Evolutionary conservation across 1,140 invertebrate genomes (phyloP).

Genomic region (Papilio xuthus): DNA sequence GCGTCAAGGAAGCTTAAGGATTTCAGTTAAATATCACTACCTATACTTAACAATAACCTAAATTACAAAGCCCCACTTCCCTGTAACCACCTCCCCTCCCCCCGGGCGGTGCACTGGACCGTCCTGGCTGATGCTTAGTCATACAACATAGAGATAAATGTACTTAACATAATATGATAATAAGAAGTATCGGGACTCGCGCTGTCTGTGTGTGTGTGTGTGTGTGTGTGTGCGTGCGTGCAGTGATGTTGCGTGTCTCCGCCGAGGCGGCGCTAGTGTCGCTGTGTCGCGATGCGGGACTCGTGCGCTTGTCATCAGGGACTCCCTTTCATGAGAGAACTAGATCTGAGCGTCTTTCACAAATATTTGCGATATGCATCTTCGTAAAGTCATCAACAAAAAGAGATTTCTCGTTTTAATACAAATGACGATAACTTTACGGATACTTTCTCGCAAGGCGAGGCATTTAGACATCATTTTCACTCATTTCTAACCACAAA

Average conservation of each 20-base stretch:
- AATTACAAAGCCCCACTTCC: neutral
- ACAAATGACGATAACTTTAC: no score
- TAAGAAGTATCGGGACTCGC: conserved; percentile 24
- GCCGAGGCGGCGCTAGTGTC: conserved; percentile 19
- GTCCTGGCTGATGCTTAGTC: neutral
- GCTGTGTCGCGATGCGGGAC: neutral
- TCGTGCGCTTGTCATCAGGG: neutral
- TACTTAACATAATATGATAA: neutral
- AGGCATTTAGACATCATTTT: neutral
- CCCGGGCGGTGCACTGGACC: neutral
- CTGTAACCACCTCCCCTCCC: neutral
- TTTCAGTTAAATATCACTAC: no score
- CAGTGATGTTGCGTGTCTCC: neutral
- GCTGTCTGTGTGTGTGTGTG: conserved; percentile 16
- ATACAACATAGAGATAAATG: neutral
- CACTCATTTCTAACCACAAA: neutral
- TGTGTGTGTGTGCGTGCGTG: conserved; percentile 10
- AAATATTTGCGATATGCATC: no score
- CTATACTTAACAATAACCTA: no score
- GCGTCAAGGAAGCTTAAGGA: no score
- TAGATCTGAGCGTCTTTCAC: neutral
- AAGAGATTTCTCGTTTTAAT: no score
- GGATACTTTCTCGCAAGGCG: no score
- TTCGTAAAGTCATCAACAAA: no score
- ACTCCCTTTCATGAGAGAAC: no score